phyloP scores from a whole-genome alignment of 2,797 vertebrate species.

The Balearica regulorum region DNA sequence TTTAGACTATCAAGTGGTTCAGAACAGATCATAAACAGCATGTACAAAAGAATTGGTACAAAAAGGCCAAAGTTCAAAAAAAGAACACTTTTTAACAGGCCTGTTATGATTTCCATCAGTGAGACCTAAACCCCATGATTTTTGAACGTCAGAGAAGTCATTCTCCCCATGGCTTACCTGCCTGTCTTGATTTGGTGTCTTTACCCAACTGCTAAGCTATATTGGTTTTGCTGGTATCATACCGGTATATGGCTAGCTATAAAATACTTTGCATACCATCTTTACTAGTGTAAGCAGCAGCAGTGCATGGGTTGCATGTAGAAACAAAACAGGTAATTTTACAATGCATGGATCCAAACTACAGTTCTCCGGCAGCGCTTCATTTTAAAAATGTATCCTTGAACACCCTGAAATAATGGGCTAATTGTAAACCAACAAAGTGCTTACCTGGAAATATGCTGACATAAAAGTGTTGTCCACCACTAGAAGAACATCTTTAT shows the following conservation, averaged over 20 bases:
- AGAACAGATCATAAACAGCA: not conserved
- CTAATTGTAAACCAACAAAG: not conserved
- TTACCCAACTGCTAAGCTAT: not conserved
- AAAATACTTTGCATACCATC: not conserved
- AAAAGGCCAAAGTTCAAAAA: not conserved
- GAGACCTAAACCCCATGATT: not conserved
- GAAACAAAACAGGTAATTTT: not conserved
- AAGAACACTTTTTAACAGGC: not conserved
- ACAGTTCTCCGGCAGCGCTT: not conserved
- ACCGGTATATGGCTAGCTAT: not conserved
- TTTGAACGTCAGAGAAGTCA: not conserved
- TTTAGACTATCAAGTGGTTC: not conserved
- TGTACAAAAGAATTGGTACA: not conserved
- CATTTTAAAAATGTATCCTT: not conserved
- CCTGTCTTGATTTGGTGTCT: not conserved
- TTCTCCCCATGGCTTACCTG: not conserved
- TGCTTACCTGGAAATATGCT: slow-evolving; percentile 89
- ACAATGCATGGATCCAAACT: not conserved
- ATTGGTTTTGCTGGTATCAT: not conserved
- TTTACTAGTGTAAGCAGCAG: not conserved
- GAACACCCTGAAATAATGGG: not conserved
- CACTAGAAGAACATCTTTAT: slow-evolving; percentile 81
- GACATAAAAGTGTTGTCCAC: slow-evolving; percentile 99
- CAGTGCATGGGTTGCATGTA: too few species aligned
- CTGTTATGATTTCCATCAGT: not conserved